These are phyloP conservation scores for Anastrepha obliqua DNA, from an alignment of 1,140 invertebrate species.

Conservation along the genomic window DNA sequence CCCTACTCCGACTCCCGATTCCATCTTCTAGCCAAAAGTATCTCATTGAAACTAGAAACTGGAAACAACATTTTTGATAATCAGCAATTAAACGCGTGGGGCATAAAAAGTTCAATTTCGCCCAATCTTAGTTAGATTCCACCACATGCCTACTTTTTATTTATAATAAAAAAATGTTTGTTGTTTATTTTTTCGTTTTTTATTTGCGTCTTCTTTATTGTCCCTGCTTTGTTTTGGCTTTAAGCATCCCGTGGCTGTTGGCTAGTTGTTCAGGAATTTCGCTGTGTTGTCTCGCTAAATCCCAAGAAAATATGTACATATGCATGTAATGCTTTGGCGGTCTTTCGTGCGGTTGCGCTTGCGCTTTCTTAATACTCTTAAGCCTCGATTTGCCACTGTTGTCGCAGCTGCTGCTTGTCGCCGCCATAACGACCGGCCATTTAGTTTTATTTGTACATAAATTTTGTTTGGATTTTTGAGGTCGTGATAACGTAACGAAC, in stretches of 20 bases:
- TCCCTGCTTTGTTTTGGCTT: slow-evolving; percentile 6
- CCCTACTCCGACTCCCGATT: no score
- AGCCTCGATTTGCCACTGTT: slow-evolving; percentile 9
- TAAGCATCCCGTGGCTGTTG: neutral
- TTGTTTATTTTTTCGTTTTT: neutral
- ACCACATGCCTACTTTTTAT: neutral
- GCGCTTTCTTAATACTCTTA: slow-evolving; percentile 22
- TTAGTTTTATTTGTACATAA: slow-evolving; percentile 52
- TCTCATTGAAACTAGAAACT: no score
- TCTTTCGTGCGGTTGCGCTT: slow-evolving; percentile 26
- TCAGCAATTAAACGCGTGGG: neutral
- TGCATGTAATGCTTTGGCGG: neutral
- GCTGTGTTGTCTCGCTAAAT: slow-evolving; percentile 8
- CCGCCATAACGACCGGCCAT: slow-evolving; percentile 38
- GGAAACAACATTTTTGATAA: no score
- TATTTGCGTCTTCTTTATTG: neutral
- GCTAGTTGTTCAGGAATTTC: slow-evolving; percentile 1
- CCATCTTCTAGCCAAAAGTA: no score
- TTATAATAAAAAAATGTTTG: neutral
- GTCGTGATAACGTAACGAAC: slow-evolving; percentile 51
- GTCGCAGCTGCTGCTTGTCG: neutral
- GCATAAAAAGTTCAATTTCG: neutral
- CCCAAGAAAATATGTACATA: slow-evolving; percentile 2
- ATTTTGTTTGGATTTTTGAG: slow-evolving; percentile 51
- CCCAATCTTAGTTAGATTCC: no score